A percentile compares a stretch with the other conserved stretches of the same genome.
phyloP scores from a whole-genome alignment of 1,140 invertebrate species.

The Pomacea maculata region DNA sequence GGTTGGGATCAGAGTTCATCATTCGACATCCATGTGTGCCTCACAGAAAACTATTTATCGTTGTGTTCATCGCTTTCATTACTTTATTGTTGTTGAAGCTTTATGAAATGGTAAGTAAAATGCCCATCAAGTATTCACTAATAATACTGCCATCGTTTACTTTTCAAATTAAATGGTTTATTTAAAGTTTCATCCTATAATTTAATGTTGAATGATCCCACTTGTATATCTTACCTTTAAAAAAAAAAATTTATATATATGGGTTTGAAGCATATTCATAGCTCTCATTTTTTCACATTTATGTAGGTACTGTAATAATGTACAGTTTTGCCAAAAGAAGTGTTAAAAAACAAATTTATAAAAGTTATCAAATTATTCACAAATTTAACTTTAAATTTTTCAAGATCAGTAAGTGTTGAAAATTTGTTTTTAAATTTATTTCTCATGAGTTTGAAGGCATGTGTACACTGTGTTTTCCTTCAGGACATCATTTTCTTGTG shows the following conservation, averaged over 20 bases:
- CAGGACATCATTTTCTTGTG: slow-evolving; percentile 12
- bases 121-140: too few relatives aligned
- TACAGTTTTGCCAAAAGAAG: not conserved
- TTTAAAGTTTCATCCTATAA: not conserved
- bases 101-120: slow-evolving; percentile 14
- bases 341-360: not conserved
- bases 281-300: not conserved
- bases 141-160: too few relatives aligned
- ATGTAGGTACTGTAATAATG: not conserved
- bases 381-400: not conserved
- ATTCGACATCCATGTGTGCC: not conserved
- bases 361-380: not conserved
- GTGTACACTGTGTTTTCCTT: not conserved
- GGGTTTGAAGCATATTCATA: not conserved
- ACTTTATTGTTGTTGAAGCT: not conserved
- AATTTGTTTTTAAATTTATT: not conserved
- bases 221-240: too few relatives aligned
- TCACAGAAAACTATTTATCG: slow-evolving; percentile 7
- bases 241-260: too few relatives aligned
- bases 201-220: not conserved
- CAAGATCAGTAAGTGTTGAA: not conserved
- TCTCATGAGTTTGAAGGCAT: not conserved
- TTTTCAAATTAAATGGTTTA: not conserved
- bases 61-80: slow-evolving; percentile 1
- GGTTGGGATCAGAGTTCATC: slow-evolving; percentile 13